phyloP scores from a whole-genome alignment of 2,888 invertebrate species.

The Lycia hirtaria region DNA sequence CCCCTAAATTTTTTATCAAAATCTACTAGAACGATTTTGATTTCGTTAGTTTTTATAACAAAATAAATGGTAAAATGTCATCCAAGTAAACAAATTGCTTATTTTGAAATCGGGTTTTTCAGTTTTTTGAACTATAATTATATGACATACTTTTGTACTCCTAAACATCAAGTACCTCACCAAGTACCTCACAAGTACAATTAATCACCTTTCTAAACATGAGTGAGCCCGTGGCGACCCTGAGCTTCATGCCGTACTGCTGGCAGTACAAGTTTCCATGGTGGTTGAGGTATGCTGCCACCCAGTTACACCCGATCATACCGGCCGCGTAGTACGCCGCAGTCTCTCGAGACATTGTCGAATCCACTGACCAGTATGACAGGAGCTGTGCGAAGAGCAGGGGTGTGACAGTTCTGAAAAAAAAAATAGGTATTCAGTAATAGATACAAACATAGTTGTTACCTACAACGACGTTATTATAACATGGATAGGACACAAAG shows the following conservation, averaged over 20 bases:
- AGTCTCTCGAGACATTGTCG: constrained; percentile 66
- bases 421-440: background rate
- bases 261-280: constrained; percentile 88
- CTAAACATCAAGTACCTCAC: too few species aligned
- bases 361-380: constrained; percentile 82
- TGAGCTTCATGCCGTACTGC: constrained; percentile 89
- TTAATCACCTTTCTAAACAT: constrained; percentile 90
- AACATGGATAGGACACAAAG: too few species aligned
- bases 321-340: constrained; percentile 83
- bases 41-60: too few species aligned
- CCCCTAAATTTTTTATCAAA: too few species aligned
- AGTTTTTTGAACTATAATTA: too few species aligned
- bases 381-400: constrained; percentile 85
- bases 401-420: constrained; percentile 85
- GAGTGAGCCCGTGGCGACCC: constrained; percentile 89
- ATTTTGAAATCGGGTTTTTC: too few species aligned
- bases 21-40: too few species aligned
- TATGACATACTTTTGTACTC: too few species aligned
- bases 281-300: constrained; percentile 87
- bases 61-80: too few species aligned
- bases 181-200: too few species aligned
- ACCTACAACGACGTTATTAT: background rate
- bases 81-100: too few species aligned
- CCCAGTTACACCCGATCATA: constrained; percentile 75
- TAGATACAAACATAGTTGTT: too few species aligned